phyloP scores from a whole-genome alignment of 2,113 vertebrate species.

The Larimichthys crocea region DNA sequence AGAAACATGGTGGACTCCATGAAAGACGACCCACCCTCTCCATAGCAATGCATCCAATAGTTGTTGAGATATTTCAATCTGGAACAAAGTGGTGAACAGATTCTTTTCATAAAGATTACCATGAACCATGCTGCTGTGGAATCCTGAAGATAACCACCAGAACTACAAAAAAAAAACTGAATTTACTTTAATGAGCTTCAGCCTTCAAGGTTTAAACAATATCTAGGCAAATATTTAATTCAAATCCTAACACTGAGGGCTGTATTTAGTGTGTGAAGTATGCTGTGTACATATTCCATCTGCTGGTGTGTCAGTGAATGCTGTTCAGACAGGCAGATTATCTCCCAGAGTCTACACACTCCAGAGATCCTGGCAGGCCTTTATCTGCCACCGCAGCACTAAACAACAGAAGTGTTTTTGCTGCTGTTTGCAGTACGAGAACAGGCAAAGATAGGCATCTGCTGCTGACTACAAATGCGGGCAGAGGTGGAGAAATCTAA shows the following conservation, averaged over 20 bases:
- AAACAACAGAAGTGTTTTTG: slow-evolving; percentile 68
- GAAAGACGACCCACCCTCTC: too few relatives aligned
- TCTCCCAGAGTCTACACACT: slow-evolving; percentile 16
- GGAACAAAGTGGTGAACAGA: too few relatives aligned
- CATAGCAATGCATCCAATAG: too few relatives aligned
- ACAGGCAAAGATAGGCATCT: slow-evolving; percentile 75
- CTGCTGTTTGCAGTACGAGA: slow-evolving; percentile 61
- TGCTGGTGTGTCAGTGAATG: slow-evolving; percentile 6
- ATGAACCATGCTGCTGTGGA: too few relatives aligned
- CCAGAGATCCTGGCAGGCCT: slow-evolving; percentile 15
- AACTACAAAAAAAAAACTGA: neutral
- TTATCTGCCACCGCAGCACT: slow-evolving; percentile 67
- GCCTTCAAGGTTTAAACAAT: neutral
- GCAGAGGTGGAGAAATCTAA: slow-evolving; percentile 56
- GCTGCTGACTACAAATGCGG: slow-evolving; percentile 50
- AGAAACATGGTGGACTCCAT: too few relatives aligned
- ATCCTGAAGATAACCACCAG: neutral
- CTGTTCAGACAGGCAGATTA: slow-evolving; percentile 39
- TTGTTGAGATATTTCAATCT: too few relatives aligned
- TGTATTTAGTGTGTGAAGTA: neutral
- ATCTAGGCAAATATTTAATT: neutral
- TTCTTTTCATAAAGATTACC: too few relatives aligned
- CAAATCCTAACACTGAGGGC: neutral
- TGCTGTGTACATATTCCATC: neutral
- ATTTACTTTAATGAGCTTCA: neutral